A percentile compares a stretch with the other conserved stretches of the same genome.
Evolutionary conservation across 2,888 invertebrate genomes (phyloP).

Genomic region (Drosophila merina): DNA sequence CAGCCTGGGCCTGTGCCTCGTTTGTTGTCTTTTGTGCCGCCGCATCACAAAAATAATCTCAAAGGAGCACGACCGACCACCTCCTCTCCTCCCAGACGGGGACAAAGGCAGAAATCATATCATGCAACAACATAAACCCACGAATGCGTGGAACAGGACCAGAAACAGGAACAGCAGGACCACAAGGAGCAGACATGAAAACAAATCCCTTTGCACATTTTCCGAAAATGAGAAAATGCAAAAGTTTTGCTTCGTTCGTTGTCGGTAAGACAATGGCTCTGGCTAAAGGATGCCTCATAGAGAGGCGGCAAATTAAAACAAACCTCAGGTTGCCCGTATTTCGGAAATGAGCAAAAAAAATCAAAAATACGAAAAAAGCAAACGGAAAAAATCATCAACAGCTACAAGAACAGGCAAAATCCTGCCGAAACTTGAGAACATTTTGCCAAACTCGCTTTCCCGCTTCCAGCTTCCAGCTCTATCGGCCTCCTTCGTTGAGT

Average conservation of each 20-base stretch:
- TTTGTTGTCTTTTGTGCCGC: slow-evolving; percentile 48
- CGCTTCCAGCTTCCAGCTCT: neutral
- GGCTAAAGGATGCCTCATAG: slow-evolving; percentile 51
- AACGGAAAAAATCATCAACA: slow-evolving; percentile 18
- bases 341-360: slow-evolving; percentile 70
- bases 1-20: slow-evolving; percentile 7
- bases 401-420: slow-evolving; percentile 31
- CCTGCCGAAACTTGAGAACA: slow-evolving; percentile 47
- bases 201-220: slow-evolving; percentile 80
- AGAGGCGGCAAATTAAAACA: slow-evolving; percentile 77
- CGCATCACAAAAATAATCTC: slow-evolving; percentile 61
- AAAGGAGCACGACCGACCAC: slow-evolving; percentile 50
- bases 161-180: slow-evolving; percentile 25
- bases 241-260: slow-evolving; percentile 71
- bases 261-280: slow-evolving; percentile 61
- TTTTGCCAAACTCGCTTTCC: slow-evolving; percentile 35
- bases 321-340: slow-evolving; percentile 80
- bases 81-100: slow-evolving; percentile 13
- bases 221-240: slow-evolving; percentile 80
- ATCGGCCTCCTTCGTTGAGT: slow-evolving; percentile 9
- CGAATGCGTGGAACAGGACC: slow-evolving; percentile 60
- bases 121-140: slow-evolving; percentile 73
- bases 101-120: slow-evolving; percentile 74
- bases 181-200: slow-evolving; percentile 63
- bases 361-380: slow-evolving; percentile 10